These are phyloP conservation scores for Helobdella robusta DNA, from an alignment of 2,888 invertebrate genomes.

Conservation along the genomic window DNA sequence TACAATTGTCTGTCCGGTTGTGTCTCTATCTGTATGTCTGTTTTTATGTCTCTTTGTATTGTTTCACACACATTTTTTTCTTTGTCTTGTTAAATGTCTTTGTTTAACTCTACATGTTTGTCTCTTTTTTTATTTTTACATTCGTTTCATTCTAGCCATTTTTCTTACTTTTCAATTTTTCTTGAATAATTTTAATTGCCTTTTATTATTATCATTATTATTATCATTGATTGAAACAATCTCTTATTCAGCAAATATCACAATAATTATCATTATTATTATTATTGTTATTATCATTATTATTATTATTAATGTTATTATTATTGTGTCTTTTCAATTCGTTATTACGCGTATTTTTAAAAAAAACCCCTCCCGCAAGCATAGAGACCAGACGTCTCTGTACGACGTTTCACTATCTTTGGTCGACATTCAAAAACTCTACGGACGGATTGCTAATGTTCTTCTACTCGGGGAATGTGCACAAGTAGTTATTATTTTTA, in stretches of 20 bases:
- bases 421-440: slow-evolving; percentile 3
- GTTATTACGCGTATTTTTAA: neutral
- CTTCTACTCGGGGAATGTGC: neutral
- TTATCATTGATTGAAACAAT: neutral
- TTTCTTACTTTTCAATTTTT: neutral
- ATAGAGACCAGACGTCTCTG: slow-evolving; percentile 6
- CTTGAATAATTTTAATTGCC: neutral
- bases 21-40: too few relatives aligned
- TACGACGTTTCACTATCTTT: slow-evolving; percentile 5
- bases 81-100: too few relatives aligned
- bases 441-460: neutral
- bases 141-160: neutral
- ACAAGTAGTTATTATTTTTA: neutral
- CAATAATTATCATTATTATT: neutral
- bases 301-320: neutral
- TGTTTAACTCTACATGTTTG: too few relatives aligned
- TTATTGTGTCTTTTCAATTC: neutral
- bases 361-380: neutral
- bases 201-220: neutral
- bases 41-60: too few relatives aligned
- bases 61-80: too few relatives aligned
- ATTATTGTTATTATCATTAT: neutral
- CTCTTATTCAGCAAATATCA: neutral
- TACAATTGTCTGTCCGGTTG: too few relatives aligned
- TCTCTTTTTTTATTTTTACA: slow-evolving; percentile 7